Base-by-base conservation (phyloP, 2,888 invertebrate genomes). In the Uloborus plumipes region DNA sequence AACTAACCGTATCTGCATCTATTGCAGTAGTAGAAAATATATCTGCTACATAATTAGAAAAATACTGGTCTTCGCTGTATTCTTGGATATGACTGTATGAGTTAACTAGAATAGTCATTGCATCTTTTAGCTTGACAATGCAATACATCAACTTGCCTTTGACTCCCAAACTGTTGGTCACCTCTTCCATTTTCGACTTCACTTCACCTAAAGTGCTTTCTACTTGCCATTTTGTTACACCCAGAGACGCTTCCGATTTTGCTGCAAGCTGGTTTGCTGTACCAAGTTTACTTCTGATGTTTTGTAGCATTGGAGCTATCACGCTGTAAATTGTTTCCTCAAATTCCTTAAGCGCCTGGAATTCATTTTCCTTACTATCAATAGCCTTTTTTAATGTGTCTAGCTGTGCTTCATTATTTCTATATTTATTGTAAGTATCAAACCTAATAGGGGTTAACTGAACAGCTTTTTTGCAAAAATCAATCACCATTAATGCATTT, bases 211-310 rank as follows among this genome's bases (percentile, higher is more conserved):
- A 53, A 39, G 15, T 18, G 31, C 31, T 51, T 20, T 73, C 53
- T 7, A 73, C 51, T 18, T 73, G 51, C 72, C 72, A 73, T 31
- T 73, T 64, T 4, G 62, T 53, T 0, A 73, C 53, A 39, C 53
- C 72, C 3, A 73, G 72, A 18, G 39, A 7, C 1, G 20, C 72
- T 51, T 53, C 11, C 6, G 72, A 73, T 51, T 51, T 64, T 13
- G 31, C 26, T 4, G 3, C 39, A 39, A 39, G 9, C 39, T 39
- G 7, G 9, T 0, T 39, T 39, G 3, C 39, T 11, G 9, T 9
- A 7, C n/a, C 20, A n/a, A 73, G 14, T 14, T 62, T 53, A 14
- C 47, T 31, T n/a, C 9, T 26, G 1, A 73, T 51, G 2, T 51
- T 31, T 64, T 53, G 51, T 20, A 73, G n/a, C 39, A 73, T 64